phyloP scores from a whole-genome alignment of 2,113 vertebrate genomes.

The Marcusenius ussheri region DNA sequence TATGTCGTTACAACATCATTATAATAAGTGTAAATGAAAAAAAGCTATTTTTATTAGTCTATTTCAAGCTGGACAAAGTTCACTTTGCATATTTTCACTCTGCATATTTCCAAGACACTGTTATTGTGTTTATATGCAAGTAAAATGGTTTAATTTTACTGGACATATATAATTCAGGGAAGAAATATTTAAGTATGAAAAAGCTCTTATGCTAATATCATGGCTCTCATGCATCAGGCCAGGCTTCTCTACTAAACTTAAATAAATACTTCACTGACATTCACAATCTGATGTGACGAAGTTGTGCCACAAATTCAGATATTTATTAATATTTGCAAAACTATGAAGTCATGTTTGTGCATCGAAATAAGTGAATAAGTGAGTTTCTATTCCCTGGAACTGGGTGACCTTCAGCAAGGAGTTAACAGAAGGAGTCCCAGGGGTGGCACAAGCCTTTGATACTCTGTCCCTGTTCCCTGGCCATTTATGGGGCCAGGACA shows the following conservation, averaged over 20 bases:
- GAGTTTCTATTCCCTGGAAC: neutral
- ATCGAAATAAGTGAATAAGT: neutral
- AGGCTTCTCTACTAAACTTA: too few relatives aligned
- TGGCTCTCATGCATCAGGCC: neutral
- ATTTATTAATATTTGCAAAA: neutral
- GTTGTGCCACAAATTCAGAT: neutral
- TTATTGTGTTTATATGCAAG: neutral
- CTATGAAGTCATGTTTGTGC: neutral
- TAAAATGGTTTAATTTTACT: neutral
- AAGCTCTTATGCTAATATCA: neutral
- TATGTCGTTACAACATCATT: neutral
- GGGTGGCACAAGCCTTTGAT: neutral
- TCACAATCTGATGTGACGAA: neutral
- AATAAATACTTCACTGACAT: neutral
- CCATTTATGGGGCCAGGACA: neutral
- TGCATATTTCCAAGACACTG: neutral
- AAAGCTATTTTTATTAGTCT: neutral
- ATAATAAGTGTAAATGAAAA: neutral
- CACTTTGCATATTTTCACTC: neutral
- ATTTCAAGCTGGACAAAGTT: neutral
- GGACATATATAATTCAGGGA: neutral
- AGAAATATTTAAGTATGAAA: conserved; percentile 4
- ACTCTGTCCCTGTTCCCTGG: conserved; percentile 10
- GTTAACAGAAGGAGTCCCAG: neutral
- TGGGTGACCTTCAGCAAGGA: neutral